These are phyloP conservation scores for Cyaniris semiargus DNA, from an alignment of 2,888 invertebrate genomes.

Conservation along the genomic window DNA sequence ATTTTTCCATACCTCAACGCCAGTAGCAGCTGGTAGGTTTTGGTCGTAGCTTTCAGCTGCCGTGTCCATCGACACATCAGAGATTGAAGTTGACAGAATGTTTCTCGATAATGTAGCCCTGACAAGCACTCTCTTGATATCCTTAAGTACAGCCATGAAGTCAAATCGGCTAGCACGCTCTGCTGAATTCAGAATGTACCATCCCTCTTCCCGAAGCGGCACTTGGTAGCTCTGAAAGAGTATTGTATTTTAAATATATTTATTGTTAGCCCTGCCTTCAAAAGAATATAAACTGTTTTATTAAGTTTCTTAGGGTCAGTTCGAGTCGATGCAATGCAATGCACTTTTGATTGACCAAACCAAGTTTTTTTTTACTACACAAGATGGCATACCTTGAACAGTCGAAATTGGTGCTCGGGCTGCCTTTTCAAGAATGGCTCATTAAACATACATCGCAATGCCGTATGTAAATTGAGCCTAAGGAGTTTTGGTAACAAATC, in stretches of 20 bases:
- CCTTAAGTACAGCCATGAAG: slow-evolving; percentile 91
- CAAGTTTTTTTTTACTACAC: no score
- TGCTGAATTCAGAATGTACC: slow-evolving; percentile 71
- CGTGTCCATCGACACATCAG: slow-evolving; percentile 93
- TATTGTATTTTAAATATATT: background rate
- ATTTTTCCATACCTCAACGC: slow-evolving; percentile 84
- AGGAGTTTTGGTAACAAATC: no score
- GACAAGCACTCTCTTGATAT: slow-evolving; percentile 90
- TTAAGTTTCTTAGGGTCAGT: no score
- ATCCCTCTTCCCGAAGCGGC: slow-evolving; percentile 83
- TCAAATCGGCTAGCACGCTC: slow-evolving; percentile 84
- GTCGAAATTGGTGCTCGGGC: no score
- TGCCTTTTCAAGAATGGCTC: no score
- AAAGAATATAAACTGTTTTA: background rate
- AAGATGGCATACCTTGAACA: no score
- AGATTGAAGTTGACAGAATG: slow-evolving; percentile 85
- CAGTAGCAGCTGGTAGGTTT: slow-evolving; percentile 82
- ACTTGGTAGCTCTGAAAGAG: slow-evolving; percentile 81
- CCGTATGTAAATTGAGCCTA: no score
- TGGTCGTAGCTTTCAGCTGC: slow-evolving; percentile 84
- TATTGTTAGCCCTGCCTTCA: background rate
- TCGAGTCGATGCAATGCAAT: no score
- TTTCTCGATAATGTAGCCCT: slow-evolving; percentile 85
- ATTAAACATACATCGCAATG: no score
- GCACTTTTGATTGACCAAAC: no score